These are phyloP conservation scores for Ctenoplectra terminalis DNA, from an alignment of 1,140 invertebrate species.

Conservation along the genomic window DNA sequence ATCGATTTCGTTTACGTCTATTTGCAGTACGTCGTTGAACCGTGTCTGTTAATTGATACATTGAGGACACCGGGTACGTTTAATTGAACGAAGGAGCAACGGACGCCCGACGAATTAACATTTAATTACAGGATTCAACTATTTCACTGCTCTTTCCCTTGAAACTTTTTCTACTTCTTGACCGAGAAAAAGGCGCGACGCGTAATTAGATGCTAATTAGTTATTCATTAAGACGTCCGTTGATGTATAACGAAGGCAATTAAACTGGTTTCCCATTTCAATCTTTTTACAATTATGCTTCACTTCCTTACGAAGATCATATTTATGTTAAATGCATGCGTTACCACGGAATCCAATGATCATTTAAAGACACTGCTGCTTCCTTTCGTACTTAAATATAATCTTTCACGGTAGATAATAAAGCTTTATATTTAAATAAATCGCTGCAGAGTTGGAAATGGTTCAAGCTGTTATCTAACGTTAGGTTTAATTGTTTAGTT, in stretches of 20 bases:
- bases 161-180: not conserved
- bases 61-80: conserved; percentile 19
- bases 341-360: no score
- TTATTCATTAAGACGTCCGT: not conserved
- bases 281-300: not conserved
- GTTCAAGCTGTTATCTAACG: no score
- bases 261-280: not conserved
- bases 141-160: not conserved
- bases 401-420: no score
- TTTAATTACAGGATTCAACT: conserved; percentile 32
- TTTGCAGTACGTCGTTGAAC: not conserved
- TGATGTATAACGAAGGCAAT: not conserved
- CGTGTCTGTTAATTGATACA: conserved; percentile 33
- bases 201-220: conserved; percentile 21
- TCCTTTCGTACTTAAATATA: no score
- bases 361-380: no score
- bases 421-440: no score
- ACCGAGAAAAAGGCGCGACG: not conserved
- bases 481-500: no score
- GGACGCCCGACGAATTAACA: conserved; percentile 32
- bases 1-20: conserved; percentile 36
- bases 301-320: not conserved
- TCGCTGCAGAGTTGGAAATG: no score
- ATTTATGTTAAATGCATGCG: not conserved
- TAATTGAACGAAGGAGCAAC: conserved; percentile 16